Percentiles rank a stretch among this genome's conserved stretches.
phyloP scores from a whole-genome alignment of 2,888 invertebrate genomes.

The Parnassius orleans region DNA sequence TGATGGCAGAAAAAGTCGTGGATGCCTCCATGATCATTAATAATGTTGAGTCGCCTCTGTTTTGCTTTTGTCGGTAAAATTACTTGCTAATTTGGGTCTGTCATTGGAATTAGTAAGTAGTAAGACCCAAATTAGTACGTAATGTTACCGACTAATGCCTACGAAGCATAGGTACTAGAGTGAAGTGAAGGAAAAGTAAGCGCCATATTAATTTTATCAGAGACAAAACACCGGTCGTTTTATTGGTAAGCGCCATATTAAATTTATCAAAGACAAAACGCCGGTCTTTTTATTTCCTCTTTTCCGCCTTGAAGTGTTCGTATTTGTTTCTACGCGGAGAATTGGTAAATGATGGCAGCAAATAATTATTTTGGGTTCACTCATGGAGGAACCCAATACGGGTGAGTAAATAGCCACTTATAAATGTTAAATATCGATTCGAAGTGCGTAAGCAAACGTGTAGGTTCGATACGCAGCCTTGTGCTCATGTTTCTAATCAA shows the following conservation, averaged over 20 bases:
- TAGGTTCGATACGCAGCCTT: conserved; percentile 46
- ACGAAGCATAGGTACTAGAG: too few species aligned
- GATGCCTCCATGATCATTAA: too few species aligned
- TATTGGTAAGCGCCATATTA: conserved; percentile 47
- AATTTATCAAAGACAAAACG: conserved; percentile 62
- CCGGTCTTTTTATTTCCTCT: conserved; percentile 61
- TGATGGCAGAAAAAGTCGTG: too few species aligned
- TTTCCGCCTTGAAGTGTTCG: conserved; percentile 69
- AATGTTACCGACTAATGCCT: too few species aligned
- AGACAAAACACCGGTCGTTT: conserved; percentile 73
- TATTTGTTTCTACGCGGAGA: conserved; percentile 68
- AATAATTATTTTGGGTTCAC: conserved; percentile 98
- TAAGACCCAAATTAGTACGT: too few species aligned
- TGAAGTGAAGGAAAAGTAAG: conserved; percentile 4
- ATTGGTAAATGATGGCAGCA: conserved; percentile 87
- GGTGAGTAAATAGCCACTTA: conserved; percentile 79
- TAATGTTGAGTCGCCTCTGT: too few species aligned
- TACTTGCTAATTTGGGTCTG: too few species aligned
- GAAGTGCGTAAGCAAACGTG: conserved; percentile 26
- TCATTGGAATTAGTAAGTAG: too few species aligned
- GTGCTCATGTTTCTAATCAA: conserved; percentile 67
- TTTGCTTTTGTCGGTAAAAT: too few species aligned
- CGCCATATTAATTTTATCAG: conserved; percentile 53
- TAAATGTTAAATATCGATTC: conserved; percentile 31
- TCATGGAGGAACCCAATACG: conserved; percentile 95